These are phyloP conservation scores for Aphis craccivora DNA, from an alignment of 1,140 invertebrate species.

Conservation along the genomic window DNA sequence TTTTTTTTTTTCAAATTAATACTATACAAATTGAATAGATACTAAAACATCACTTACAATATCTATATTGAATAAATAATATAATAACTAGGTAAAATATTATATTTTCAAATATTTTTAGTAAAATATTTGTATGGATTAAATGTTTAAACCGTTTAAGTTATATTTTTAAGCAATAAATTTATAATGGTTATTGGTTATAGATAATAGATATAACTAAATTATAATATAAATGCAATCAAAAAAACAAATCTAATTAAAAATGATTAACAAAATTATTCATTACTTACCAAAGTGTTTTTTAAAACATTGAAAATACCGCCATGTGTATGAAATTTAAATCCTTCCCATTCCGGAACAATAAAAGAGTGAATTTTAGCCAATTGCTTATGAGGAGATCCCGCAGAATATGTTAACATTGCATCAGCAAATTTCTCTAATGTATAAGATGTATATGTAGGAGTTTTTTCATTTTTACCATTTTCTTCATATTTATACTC, in stretches of 20 bases:
- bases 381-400: slow-evolving; percentile 31
- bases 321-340: slow-evolving; percentile 48
- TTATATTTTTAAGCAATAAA: no score
- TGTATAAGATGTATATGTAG: slow-evolving; percentile 53
- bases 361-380: slow-evolving; percentile 53
- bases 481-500: slow-evolving; percentile 43
- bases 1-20: no score
- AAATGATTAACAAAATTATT: not conserved
- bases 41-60: no score
- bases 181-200: no score
- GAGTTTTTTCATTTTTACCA: not conserved
- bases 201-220: no score
- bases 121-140: no score
- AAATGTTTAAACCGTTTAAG: no score
- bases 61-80: no score
- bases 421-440: slow-evolving; percentile 53
- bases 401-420: slow-evolving; percentile 18
- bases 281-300: slow-evolving; percentile 35
- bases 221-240: not conserved
- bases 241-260: not conserved
- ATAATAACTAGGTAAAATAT: no score
- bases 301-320: slow-evolving; percentile 50
- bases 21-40: no score
- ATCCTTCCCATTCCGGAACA: slow-evolving; percentile 41
- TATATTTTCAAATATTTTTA: no score